Base-by-base conservation (phyloP, 2,797 vertebrate species). In the Peromyscus eremicus region DNA sequence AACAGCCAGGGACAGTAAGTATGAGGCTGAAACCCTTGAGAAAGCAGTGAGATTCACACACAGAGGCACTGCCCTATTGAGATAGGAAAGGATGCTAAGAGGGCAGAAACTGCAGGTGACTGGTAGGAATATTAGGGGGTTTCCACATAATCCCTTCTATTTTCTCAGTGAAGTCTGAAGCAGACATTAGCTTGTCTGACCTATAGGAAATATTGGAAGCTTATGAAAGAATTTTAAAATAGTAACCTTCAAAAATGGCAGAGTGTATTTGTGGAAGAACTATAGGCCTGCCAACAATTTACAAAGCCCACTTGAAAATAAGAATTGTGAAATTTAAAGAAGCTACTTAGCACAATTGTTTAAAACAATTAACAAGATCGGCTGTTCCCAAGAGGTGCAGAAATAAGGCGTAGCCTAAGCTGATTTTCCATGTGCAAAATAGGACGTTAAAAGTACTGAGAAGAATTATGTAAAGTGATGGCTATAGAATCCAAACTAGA, bases 161-260 rank as follows among this genome's bases (percentile, higher is more conserved):
- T 88, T 94, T 97, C 82, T 95, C 92, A 91, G 83, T 94, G 84
- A 96, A 77, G 21, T 71, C n/a, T 89, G 91, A 96, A 92, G 29
- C 49, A 90, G 27, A 92, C 25, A 25, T 73, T 46, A 91, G 57
- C 7, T 62, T 84, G 66, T 17, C 85, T 49, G 14, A 46, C 57
- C 52, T 23, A n/a, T 84, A 37, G 43, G 12, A 86, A 91, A 40
- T 77, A 57, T 9, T 88, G 57, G 37, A 89, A 27, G n/a, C 84
- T 84, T 76, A 14, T 83, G 62, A 84, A 83, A 55, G 34, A 90
- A 86, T 40, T 89, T 62, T 37, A 66, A 62, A 68, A 57, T 70
- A 27, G 11, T 52, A 43, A 76, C 11, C 92, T 62, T 60, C 27
- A 37, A 77, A 37, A 81, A 37, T 64, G 60, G 43, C 92, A 88